Percentiles rank a stretch among this genome's conserved stretches.
These are phyloP conservation scores for Pristionchus pacificus DNA, from an alignment of 1,140 invertebrate genomes.

Conservation along the genomic window DNA sequence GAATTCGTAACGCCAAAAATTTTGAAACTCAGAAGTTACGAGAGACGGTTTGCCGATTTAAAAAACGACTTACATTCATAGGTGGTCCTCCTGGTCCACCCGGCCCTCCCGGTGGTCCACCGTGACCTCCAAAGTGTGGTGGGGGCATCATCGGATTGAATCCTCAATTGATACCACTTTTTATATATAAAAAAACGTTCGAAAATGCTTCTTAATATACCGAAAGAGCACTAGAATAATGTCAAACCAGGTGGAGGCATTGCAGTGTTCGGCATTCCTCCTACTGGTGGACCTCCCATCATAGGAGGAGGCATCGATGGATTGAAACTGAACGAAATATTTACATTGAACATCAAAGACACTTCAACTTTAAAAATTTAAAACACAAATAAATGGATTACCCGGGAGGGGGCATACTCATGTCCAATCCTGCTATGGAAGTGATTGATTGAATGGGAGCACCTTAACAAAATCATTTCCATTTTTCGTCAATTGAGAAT, in stretches of 20 bases:
- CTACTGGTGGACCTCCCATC: slow-evolving; percentile 19
- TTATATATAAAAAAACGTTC: too few species aligned
- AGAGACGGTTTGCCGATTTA: too few species aligned
- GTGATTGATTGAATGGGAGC: slow-evolving; percentile 19
- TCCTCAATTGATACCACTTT: too few species aligned
- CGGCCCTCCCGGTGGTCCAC: neutral
- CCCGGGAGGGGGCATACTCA: slow-evolving; percentile 35
- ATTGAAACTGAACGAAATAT: slow-evolving; percentile 34
- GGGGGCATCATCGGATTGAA: slow-evolving; percentile 31
- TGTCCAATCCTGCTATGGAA: slow-evolving; percentile 20
- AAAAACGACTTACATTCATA: too few species aligned
- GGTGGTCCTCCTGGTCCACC: neutral
- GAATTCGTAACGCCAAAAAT: too few species aligned
- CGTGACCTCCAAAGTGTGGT: slow-evolving; percentile 4
- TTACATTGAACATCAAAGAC: neutral
- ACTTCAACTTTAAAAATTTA: neutral
- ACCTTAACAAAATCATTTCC: slow-evolving; percentile 18
- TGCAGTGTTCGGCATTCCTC: slow-evolving; percentile 10
- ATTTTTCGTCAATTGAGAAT: neutral
- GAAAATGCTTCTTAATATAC: too few species aligned
- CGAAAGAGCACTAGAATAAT: too few species aligned
- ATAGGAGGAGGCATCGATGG: slow-evolving; percentile 41
- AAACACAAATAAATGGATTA: slow-evolving; percentile 5
- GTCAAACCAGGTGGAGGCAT: slow-evolving; percentile 14
- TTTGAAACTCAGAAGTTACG: too few species aligned